Conservation (phyloP, 1,140 invertebrate genomes). For the Lepidurus arcticus region DNA sequence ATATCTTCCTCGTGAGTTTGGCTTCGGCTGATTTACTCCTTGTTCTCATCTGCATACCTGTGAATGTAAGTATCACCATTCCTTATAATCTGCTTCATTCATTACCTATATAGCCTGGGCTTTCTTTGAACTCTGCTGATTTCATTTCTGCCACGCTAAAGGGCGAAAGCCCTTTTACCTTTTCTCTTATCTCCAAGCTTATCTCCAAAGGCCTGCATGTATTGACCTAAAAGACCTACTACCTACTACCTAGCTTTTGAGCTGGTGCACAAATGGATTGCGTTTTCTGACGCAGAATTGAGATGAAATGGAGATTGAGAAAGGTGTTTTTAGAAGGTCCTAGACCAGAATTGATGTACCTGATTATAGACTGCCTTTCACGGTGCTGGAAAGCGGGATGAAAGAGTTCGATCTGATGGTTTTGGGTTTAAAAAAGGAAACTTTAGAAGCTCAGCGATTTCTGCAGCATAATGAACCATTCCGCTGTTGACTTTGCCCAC, state of each 20-base stretch:
- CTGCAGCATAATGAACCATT: slow-evolving; percentile 28
- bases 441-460: slow-evolving; percentile 5
- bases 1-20: slow-evolving; percentile 63
- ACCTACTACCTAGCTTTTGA: too few species aligned
- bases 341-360: too few species aligned
- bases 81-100: background rate
- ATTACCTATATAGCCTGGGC: background rate
- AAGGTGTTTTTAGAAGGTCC: too few species aligned
- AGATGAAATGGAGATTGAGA: too few species aligned
- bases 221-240: too few species aligned
- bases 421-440: background rate
- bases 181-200: too few species aligned
- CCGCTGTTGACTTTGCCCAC: background rate
- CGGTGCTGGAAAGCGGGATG: background rate
- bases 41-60: slow-evolving; percentile 65
- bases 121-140: background rate
- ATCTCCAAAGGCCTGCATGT: too few species aligned
- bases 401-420: background rate
- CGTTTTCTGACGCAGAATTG: too few species aligned
- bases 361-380: too few species aligned
- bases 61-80: slow-evolving; percentile 54
- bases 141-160: background rate
- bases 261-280: too few species aligned
- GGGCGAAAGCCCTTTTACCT: too few species aligned
- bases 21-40: slow-evolving; percentile 65